Base-by-base conservation (phyloP, 1,140 invertebrate species). In the Pachypsylla venusta region DNA sequence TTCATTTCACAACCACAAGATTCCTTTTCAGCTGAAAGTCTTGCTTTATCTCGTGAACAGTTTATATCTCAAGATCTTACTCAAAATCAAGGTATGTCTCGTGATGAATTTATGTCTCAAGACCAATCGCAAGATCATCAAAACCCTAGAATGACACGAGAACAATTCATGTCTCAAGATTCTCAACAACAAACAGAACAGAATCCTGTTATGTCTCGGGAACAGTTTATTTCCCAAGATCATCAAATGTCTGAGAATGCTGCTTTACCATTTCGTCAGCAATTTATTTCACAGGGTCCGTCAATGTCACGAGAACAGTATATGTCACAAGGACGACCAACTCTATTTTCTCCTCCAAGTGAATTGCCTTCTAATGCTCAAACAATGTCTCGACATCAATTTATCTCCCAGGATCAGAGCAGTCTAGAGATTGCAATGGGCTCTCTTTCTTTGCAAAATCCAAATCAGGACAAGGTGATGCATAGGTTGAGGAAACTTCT, bases 1-100 rank as follows among this genome's bases (percentile, higher is more conserved):
- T 48, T 48, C 16, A 48, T 48, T n/a, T 48, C 42, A 48, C 42
- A 48, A 48, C 42, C 42, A 19, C 42, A 48, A 48, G 42, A 48
- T 48, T 48, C 42, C 4, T 48, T 48, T n/a, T 48, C 42, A 4
- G 22, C 42, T 4, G 42, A 48, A 7, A 19, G 42, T 48, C 3
- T 48, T 4, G 42, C 42, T 4, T 4, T 48, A n/a, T 48, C 42
- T 7, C 42, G 42, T 4, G 42, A 48, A 48, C 42, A 48, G n/a
- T 48, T 48, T 22, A 48, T 48, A 48, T 48, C 42, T 19, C 42
- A 48, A 48, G 42, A 48, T 22, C 22, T 48, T 7, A 48, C 42
- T 19, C 5, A 22, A n/a, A 22, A 48, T 48, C n/a, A 48, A 3
- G 16, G 16, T n/a, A 48, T 48, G 16, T 48, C 42, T 10, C 42